Percentiles rank a stretch among this genome's conserved stretches.
phyloP scores from a whole-genome alignment of 2,113 vertebrate species.

The Trematocara zebra region DNA sequence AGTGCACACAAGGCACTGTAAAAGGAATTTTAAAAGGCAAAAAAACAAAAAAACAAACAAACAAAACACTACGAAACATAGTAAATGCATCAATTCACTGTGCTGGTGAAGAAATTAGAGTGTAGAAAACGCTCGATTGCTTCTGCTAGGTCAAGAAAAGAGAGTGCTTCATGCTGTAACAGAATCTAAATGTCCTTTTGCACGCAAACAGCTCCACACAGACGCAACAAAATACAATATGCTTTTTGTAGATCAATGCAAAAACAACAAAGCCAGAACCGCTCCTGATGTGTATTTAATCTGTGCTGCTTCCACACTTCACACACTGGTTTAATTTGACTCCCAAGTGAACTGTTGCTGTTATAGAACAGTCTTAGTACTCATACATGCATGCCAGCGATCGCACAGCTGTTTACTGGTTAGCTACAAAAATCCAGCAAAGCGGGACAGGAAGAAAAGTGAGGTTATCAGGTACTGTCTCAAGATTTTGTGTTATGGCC shows the following conservation, averaged over 20 bases:
- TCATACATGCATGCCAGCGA: background rate
- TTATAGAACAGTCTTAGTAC: background rate
- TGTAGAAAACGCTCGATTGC: background rate
- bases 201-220: background rate
- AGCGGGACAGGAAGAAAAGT: background rate
- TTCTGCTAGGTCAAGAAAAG: background rate
- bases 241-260: background rate
- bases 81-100: background rate
- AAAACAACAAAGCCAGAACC: background rate
- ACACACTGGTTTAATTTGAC: background rate
- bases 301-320: background rate
- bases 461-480: background rate
- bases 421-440: background rate
- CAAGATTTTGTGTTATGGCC: background rate
- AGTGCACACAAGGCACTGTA: background rate
- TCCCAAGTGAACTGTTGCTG: background rate
- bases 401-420: background rate
- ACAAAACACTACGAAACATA: background rate
- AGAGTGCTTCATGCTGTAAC: background rate
- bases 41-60: fast-evolving
- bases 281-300: background rate
- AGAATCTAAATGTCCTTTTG: background rate
- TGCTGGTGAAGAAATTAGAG: background rate
- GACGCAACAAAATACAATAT: background rate
- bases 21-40: background rate